phyloP scores from a whole-genome alignment of 2,888 invertebrate species.

The Argyresthia albistria region DNA sequence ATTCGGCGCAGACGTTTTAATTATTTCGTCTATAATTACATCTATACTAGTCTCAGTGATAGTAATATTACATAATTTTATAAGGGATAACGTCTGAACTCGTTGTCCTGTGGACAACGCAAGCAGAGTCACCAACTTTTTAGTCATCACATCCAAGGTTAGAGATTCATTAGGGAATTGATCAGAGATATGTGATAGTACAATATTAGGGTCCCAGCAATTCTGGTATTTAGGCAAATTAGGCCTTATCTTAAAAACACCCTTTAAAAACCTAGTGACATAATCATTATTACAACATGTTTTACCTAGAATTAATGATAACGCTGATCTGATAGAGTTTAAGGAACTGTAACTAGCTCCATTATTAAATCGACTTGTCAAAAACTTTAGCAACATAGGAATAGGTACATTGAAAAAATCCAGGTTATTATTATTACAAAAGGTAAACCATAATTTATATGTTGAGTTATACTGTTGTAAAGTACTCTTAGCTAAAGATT shows the following conservation, averaged over 20 bases:
- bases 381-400: not conserved
- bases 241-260: not conserved
- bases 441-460: not conserved
- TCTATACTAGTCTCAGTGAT: not conserved
- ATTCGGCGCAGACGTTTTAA: not conserved
- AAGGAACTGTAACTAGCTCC: not conserved
- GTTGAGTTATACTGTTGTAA: not conserved
- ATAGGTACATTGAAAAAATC: not conserved
- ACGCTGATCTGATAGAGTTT: not conserved
- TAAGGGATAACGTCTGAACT: slow-evolving; percentile 1
- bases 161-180: not conserved
- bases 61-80: not conserved
- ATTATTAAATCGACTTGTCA: not conserved
- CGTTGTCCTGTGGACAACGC: slow-evolving; percentile 2
- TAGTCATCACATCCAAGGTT: not conserved
- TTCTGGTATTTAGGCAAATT: not conserved
- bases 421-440: not conserved
- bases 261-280: slow-evolving; percentile 2
- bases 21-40: not conserved
- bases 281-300: not conserved
- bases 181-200: not conserved
- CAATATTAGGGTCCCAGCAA: not conserved
- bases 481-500: not conserved
- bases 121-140: slow-evolving; percentile 1
- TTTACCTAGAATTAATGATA: not conserved